Base-by-base conservation (phyloP, 2,888 invertebrate species). In the Brenthis ino region DNA sequence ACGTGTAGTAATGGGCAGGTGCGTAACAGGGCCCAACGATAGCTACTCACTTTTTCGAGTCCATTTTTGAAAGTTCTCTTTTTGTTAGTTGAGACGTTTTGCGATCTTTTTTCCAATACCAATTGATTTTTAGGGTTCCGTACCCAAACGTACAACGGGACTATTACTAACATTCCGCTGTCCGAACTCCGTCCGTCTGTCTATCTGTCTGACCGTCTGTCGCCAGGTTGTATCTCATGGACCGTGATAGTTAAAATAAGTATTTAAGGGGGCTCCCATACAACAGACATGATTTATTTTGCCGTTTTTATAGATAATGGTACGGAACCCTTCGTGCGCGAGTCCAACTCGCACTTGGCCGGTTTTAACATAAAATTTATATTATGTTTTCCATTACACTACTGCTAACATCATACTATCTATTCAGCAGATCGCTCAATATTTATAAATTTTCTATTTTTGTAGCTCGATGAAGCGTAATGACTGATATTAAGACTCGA, bases 1-100 rank as follows among this genome's bases (percentile, higher is more conserved):
- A 92, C 93, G 90, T 89, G 84, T 86, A 83, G 89, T 90, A 91
- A 92, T 91, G 91, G 92, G 88, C 93, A 92, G 92, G 92, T 93
- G 91, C 84, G 90, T 88, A 86, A 84, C 86, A 86, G 82, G 68
- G 71, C 66, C 71, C 79, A 79, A 76, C 85, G 88, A 87, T 89
- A 86, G 90, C 92, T 91, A 89, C 90, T 87, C 88, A 89, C 87
- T 89, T 91, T 90, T 89, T 86, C 83, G 85, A 82, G 79, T 82
- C 76, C 78, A 83, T 78, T 78, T 82, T 82, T 80, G 80, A 80
- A 81, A 83, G 82, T 80, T 81, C 81, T 75, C 79, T 88, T 88
- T 89, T 89, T 89, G 84, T 87, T 74, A 77, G 81, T 81, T 84
- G 80, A 79, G 75, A 79, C 82, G 82, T 84, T 86, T 88, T 83